Base-by-base conservation (phyloP, 2,888 invertebrate genomes). In the Monopis laevigella region DNA sequence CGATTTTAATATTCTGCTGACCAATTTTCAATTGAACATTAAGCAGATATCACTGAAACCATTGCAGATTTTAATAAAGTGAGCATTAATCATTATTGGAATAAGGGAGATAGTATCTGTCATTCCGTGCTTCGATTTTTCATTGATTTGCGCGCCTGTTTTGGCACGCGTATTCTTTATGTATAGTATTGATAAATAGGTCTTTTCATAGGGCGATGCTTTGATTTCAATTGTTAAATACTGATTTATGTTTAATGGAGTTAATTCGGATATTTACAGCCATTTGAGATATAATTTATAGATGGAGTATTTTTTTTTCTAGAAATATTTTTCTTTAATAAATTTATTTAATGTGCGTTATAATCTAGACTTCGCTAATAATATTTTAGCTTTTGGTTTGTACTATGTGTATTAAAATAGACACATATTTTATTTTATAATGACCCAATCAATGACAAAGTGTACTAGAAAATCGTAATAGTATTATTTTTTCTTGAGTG, bases 231-330 rank as follows among this genome's bases (percentile, higher is more conserved):
- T 63, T 61, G 55, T 59, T 54, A 54, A 57, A 50, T 49, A 47
- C 58, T 75, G 77, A 80, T 80, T 80, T 80, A 78, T 71, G 49
- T 56, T 56, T 56, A 55, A 49, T 52, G 54, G 61, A 63, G 62
- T 56, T 64, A 67, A 69, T 69, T 62, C 59, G 58, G 50, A 52
- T 39, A 39, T 43, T 43, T 39, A 24, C 21, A 21, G 11, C 36
- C 6, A 21, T 34, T n/a, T n/a, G n/a, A n/a, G n/a, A n/a, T n/a
- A n/a, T n/a, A n/a, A 36, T 36, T 21, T 36, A 21, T 36, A 11
- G n/a, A 35, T 35, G 12, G 18, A 21, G 5, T 32, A 21, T 2
- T 10, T 24, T 7, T 24, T 24, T 24, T 24, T 7, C 10, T 24
- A 6, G 6, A 6, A 7, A 7, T 24, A 24, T 7, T 24, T 7